Base-by-base conservation (phyloP, 2,888 invertebrate species). In the Dorcus hopei region DNA sequence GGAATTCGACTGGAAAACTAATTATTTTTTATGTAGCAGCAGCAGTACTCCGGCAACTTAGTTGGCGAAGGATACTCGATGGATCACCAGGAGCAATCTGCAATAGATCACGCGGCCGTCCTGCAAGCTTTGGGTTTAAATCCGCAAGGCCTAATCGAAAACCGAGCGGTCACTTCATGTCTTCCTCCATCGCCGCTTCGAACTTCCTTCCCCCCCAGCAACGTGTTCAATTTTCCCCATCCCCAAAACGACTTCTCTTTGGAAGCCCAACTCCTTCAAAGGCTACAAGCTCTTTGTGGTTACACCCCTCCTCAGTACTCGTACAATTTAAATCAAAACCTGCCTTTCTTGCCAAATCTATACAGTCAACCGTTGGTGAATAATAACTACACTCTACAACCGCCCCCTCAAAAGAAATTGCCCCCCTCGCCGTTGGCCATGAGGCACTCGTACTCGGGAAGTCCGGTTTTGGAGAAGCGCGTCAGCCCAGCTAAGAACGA, bases 241-340 rank as follows among this genome's bases (percentile, higher is more conserved):
- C 71, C 70, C 2, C 62, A 65, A 51, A 65, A 68, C 8, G 71
- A 73, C 38, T 60, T 70, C 14, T 62, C 70, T 3, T 68, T 72
- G 19, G 82, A 83, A 67, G 72, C 78, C 6, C 83, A 83, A 64
- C 74, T 83, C 8, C 68, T 83, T 47, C 83, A 83, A 66, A 75
- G 82, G 60, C 68, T 83, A 54, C 83, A 83, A 70, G 76, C 79
- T 52, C 72, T 82, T 43, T 79, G 79, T 60, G 79, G 80, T 0
- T 82, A 81, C 66, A 71, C 75, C 3, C 77, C 74, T 1, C 68
- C 74, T 0, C 67, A 58, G 54, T 68, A 63, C 51, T 63, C 68
- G 26, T 72, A 69, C 58, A 68, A 64, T 55, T 72, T 69, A 57
- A 66, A 66, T 43, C 72, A 72, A 54, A 66, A 61, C 41, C 52